Evolutionary conservation across 2,888 invertebrate species (phyloP).

Genomic region (Thumatha senex): DNA sequence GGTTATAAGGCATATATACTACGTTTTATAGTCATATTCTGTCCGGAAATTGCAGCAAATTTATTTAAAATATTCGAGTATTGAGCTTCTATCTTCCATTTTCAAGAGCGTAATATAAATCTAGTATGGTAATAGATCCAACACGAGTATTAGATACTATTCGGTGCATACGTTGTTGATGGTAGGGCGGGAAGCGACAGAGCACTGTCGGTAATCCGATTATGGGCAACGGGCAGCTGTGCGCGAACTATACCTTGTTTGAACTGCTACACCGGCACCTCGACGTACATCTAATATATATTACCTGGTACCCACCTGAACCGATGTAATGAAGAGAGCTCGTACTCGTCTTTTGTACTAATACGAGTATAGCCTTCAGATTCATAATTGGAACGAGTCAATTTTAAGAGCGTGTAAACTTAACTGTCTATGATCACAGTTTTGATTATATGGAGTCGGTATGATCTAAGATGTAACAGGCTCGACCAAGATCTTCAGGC

Average conservation of each 20-base stretch:
- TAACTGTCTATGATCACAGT: too few relatives aligned
- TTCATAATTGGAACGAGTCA: too few relatives aligned
- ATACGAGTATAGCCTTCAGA: not conserved
- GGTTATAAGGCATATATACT: too few relatives aligned
- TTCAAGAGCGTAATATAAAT: not conserved
- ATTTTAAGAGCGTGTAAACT: too few relatives aligned
- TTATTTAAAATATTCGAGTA: too few relatives aligned
- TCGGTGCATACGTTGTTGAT: conserved; percentile 29
- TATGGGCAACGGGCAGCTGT: conserved; percentile 49
- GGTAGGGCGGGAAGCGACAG: conserved; percentile 28
- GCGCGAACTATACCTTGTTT: conserved; percentile 35
- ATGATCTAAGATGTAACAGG: too few relatives aligned
- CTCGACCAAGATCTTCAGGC: too few relatives aligned
- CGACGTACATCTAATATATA: conserved; percentile 50
- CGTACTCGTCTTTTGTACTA: not conserved
- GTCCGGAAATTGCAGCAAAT: too few relatives aligned
- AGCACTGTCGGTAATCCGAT: conserved; percentile 47
- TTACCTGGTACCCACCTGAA: conserved; percentile 36
- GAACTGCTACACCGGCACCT: conserved; percentile 35
- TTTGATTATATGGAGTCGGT: too few relatives aligned
- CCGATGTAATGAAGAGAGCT: not conserved
- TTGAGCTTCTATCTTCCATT: too few relatives aligned
- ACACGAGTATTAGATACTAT: conserved; percentile 28
- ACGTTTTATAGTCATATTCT: too few relatives aligned
- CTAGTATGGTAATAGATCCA: conserved; percentile 28